Evolutionary conservation across 2,113 vertebrate species (phyloP).

Genomic region (Camelus dromedarius): DNA sequence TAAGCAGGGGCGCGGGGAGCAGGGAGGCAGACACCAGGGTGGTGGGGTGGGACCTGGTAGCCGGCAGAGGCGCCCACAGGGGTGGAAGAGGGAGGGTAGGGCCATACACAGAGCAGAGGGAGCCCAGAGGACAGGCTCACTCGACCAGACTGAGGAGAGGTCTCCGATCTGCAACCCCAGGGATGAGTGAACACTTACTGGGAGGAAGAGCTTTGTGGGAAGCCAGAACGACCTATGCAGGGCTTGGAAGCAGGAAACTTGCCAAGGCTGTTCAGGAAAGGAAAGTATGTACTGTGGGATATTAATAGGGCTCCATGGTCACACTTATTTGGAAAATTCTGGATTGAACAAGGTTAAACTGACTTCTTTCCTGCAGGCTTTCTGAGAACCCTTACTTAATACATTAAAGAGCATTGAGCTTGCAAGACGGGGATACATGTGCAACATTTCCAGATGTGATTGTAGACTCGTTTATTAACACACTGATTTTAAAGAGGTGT

Average conservation of each 20-base stretch:
- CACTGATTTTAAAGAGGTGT: not conserved
- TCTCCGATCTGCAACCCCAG: rapidly evolving
- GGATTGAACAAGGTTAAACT: not conserved
- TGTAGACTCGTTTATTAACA: not conserved
- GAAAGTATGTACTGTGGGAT: not conserved
- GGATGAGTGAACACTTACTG: not conserved
- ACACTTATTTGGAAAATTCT: not conserved
- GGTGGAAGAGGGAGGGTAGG: not conserved
- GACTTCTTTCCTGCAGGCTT: slow-evolving; percentile 35
- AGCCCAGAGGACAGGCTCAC: not conserved
- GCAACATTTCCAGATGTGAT: not conserved
- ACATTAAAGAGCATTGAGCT: not conserved
- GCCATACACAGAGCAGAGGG: not conserved
- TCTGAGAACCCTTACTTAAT: not conserved
- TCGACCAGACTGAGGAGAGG: not conserved
- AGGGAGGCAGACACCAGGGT: not conserved
- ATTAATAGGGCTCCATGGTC: not conserved
- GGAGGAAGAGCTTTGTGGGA: not conserved
- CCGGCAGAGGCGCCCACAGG: rapidly evolving
- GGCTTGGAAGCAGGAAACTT: not conserved
- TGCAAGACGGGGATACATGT: not conserved
- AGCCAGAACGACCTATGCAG: not conserved
- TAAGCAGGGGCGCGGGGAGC: not conserved
- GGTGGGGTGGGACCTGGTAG: not conserved
- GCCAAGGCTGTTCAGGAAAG: not conserved